Evolutionary conservation across 2,888 invertebrate genomes (phyloP), one percentile per base, ranked within the genome.

Genomic region (Drosophila greeni): DNA sequence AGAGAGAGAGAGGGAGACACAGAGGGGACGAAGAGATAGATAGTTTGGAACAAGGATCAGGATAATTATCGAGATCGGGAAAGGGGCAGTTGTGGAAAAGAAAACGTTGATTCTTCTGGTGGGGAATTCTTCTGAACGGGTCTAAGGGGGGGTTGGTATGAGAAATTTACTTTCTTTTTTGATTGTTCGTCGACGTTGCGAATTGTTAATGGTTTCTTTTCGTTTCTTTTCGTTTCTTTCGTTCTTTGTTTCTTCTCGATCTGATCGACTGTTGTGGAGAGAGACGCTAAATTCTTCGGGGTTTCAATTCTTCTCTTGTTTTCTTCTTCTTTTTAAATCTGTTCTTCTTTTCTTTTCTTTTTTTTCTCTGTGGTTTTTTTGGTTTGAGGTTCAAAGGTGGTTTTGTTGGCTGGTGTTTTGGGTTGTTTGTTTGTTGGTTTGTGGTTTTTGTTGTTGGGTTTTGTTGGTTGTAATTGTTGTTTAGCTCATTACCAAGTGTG

Each of bases 81-180:
- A 16, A 48, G 20, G 49, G 36, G 36, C 36, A 26, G 24, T 34
- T 31, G 53, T 58, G 66, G 42, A 51, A 73, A 68, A 53, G 61
- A 57, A 62, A 62, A 64, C 45, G 49, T 34, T 45, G 45, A 18
- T 48, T 58, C 24, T 24, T 58, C 26, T n/a, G 40, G 24, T n/a
- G 23, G 24, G 29, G 12, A 29, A 29, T 47, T 31, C 11, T 40
- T 53, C 42, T 48, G 42, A n/a, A n/a, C 34, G 36, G 42, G 40
- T 39, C 14, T 37, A 43, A n/a, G 7, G 45, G 31, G 18, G 8
- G 42, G 20, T 31, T 31, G 45, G 60, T 59, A 60, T 51, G 58
- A 67, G 53, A 72, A 84, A 85, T 82, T 84, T 66, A 82, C 31
- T 85, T 86, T 86, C 86, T 87, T 84, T 75, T 84, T 84, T 84